Evolutionary conservation across 2,888 invertebrate species (phyloP).

Genomic region (Drosophila mercatorum): DNA sequence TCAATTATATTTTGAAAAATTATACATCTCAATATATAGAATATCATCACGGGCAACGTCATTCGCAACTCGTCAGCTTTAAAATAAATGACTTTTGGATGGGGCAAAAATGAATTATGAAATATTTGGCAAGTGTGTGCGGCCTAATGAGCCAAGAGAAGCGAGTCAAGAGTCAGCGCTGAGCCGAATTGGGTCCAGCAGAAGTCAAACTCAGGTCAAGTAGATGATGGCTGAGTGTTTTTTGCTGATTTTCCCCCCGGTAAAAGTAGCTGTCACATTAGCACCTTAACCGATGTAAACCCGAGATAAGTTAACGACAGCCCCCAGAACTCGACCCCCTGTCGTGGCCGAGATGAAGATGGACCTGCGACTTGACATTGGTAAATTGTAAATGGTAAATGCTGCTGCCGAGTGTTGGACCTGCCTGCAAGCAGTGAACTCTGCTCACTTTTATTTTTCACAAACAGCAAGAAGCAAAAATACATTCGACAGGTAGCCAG

Average conservation of each 20-base stretch:
- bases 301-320: conserved; percentile 77
- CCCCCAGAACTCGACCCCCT: conserved; percentile 46
- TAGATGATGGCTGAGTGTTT: conserved; percentile 13
- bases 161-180: background rate
- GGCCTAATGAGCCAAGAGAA: conserved; percentile 63
- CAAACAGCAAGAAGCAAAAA: conserved; percentile 45
- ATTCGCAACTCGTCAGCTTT: conserved; percentile 51
- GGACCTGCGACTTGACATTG: conserved; percentile 36
- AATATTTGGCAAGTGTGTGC: conserved; percentile 60
- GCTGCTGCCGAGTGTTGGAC: conserved; percentile 47
- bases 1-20: conserved; percentile 5
- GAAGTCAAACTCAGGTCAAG: conserved; percentile 22
- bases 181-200: conserved; percentile 11
- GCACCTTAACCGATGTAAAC: conserved; percentile 75
- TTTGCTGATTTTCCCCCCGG: conserved; percentile 18
- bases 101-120: conserved; percentile 69
- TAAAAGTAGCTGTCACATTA: conserved; percentile 79
- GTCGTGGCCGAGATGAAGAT: conserved; percentile 42
- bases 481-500: conserved; percentile 73
- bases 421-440: conserved; percentile 60
- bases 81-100: conserved; percentile 61
- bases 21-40: background rate
- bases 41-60: conserved; percentile 21
- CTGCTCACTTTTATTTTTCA: conserved; percentile 77
- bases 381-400: conserved; percentile 42